These are phyloP conservation scores for Amblyjoppa proteus DNA, from an alignment of 2,888 invertebrate genomes.

Conservation along the genomic window DNA sequence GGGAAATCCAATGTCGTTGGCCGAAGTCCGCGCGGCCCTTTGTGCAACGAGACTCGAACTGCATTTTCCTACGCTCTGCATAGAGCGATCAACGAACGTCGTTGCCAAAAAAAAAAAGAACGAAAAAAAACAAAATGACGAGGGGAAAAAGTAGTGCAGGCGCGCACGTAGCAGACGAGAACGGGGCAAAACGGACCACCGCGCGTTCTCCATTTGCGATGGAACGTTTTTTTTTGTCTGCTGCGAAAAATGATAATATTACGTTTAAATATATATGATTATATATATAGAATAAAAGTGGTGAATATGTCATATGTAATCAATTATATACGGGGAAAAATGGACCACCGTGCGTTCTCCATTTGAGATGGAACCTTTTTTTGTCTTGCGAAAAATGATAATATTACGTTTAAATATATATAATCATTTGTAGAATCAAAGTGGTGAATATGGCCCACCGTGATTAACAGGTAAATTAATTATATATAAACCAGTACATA, in stretches of 20 bases:
- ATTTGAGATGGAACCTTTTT: not conserved
- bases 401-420: too few species aligned
- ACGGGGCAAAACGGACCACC: not conserved
- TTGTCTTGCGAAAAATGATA: not conserved
- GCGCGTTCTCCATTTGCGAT: not conserved
- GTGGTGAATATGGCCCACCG: too few species aligned
- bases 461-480: too few species aligned
- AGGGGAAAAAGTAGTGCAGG: not conserved
- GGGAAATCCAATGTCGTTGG: constrained; percentile 46
- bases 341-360: not conserved
- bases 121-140: constrained; percentile 1
- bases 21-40: constrained; percentile 42
- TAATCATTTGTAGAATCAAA: too few species aligned
- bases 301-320: too few species aligned
- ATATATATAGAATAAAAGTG: too few species aligned
- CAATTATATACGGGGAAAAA: not conserved
- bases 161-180: not conserved
- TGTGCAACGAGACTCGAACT: constrained; percentile 18
- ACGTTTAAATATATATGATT: too few species aligned
- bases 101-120: constrained; percentile 1
- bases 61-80: constrained; percentile 20
- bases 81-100: constrained; percentile 16
- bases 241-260: not conserved
- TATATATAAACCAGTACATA: too few species aligned
- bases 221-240: not conserved